These are phyloP conservation scores for Gorilla gorilla DNA, from an alignment of 2,113 vertebrate species.

Conservation along the genomic window DNA sequence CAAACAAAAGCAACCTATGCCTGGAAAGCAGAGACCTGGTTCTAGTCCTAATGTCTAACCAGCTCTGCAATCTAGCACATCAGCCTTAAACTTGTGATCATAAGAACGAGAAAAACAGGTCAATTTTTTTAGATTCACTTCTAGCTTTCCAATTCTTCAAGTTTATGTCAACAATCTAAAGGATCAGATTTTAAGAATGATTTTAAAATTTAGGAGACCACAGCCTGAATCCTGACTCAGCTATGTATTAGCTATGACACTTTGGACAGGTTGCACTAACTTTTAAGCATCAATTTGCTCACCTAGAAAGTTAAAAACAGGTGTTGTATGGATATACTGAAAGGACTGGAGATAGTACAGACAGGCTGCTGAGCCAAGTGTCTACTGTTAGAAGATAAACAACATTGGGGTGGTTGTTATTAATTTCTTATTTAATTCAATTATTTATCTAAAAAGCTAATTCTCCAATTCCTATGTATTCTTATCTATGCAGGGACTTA, in stretches of 20 bases:
- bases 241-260: not conserved
- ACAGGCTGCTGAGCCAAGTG: not conserved
- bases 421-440: not conserved
- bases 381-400: fast-evolving
- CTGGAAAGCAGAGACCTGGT: not conserved
- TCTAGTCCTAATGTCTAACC: not conserved
- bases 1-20: not conserved
- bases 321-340: not conserved
- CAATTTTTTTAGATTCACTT: not conserved
- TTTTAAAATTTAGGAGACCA: not conserved
- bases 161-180: not conserved
- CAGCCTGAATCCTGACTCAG: not conserved
- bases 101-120: not conserved
- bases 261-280: not conserved
- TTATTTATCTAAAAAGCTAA: not conserved
- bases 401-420: fast-evolving
- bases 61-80: not conserved
- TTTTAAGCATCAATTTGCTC: too few relatives aligned
- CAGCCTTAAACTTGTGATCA: not conserved
- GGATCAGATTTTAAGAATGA: not conserved
- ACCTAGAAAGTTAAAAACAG: not conserved
- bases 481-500: not conserved
- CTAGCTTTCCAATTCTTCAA: not conserved
- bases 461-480: not conserved
- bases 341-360: not conserved